phyloP scores from a whole-genome alignment of 2,888 invertebrate species.

The Eupithecia subfuscata region DNA sequence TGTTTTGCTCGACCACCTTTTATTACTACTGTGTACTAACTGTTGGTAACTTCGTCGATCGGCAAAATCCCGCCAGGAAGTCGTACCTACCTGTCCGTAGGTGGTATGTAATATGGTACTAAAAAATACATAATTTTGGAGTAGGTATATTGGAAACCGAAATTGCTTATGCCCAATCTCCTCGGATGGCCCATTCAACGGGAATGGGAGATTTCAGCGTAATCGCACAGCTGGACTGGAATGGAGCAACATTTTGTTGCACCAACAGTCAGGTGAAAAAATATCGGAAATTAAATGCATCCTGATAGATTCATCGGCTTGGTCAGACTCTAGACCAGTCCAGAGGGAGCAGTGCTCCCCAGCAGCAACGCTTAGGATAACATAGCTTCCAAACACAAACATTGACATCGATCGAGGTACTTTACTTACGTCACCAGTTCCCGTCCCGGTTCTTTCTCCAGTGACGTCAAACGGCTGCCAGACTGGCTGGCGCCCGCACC shows the following conservation, averaged over 20 bases:
- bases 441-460: slow-evolving; percentile 47
- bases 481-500: slow-evolving; percentile 59
- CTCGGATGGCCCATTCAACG: too few relatives aligned
- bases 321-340: not conserved
- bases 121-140: too few relatives aligned
- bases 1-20: too few relatives aligned
- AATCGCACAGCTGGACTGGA: too few relatives aligned
- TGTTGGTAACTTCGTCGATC: too few relatives aligned
- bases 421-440: slow-evolving; percentile 33
- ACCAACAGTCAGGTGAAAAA: not conserved
- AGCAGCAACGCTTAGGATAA: not conserved
- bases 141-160: too few relatives aligned
- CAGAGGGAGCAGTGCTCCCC: not conserved
- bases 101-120: too few relatives aligned
- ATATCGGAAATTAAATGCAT: not conserved
- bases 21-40: too few relatives aligned
- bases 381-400: not conserved
- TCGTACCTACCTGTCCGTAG: too few relatives aligned
- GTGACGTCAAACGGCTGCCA: slow-evolving; percentile 60
- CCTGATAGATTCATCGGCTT: not conserved
- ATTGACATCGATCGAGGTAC: slow-evolving; percentile 19
- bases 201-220: too few relatives aligned
- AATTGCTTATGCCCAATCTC: too few relatives aligned
- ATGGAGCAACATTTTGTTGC: not conserved
- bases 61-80: too few relatives aligned